phyloP scores from a whole-genome alignment of 2,797 vertebrate genomes.

The Sebastes nivosus region DNA sequence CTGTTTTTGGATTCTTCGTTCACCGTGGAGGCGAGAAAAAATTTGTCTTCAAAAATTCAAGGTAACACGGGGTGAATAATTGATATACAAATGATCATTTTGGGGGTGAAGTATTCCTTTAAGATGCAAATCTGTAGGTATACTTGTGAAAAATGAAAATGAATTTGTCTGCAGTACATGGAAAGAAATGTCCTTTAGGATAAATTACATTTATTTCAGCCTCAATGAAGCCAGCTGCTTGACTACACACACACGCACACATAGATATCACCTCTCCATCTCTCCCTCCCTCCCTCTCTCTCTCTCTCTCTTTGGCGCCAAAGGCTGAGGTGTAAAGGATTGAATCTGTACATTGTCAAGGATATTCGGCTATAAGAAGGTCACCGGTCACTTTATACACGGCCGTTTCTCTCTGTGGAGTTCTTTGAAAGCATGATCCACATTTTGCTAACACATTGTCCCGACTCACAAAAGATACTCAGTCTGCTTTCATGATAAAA shows the following conservation, averaged over 20 bases:
- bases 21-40: not conserved
- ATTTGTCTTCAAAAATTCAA: not conserved
- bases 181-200: constrained; percentile 15
- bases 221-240: constrained; percentile 10
- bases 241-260: not conserved
- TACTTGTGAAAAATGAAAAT: not conserved
- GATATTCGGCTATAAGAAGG: constrained; percentile 65
- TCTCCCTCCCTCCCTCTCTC: not conserved
- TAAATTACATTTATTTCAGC: constrained; percentile 42
- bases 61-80: not conserved
- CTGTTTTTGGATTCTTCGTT: not conserved
- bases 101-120: not conserved
- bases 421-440: constrained; percentile 19
- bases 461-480: constrained; percentile 4
- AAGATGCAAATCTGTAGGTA: constrained; percentile 15
- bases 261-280: constrained; percentile 20
- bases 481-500: constrained; percentile 14
- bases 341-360: constrained; percentile 65
- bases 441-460: constrained; percentile 8
- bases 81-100: not conserved
- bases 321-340: constrained; percentile 62
- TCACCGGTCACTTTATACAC: constrained; percentile 61
- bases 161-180: constrained; percentile 4
- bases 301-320: constrained; percentile 27
- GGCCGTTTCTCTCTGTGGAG: constrained; percentile 47